Percentiles rank a stretch among this genome's conserved stretches.
Conservation (phyloP, 92 coral and sea anemone species). For the Epizoanthus fatuus region DNA sequence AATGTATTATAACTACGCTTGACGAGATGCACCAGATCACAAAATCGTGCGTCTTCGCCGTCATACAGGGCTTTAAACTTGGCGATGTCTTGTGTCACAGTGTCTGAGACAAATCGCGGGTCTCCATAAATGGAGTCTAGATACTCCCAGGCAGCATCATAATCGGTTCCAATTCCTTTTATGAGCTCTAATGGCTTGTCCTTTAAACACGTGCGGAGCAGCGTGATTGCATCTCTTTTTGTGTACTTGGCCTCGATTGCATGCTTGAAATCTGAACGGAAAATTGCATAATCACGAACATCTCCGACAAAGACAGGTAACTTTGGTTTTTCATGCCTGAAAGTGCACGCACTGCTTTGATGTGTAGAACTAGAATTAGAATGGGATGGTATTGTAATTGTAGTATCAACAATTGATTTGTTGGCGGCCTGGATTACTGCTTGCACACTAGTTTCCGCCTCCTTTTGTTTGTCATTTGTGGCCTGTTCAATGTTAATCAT, state of each 20-base stretch:
- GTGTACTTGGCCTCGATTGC: constrained; percentile 45
- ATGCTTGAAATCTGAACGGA: constrained; percentile 56
- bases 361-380: too few relatives aligned
- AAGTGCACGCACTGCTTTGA: constrained; percentile 19
- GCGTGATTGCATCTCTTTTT: constrained; percentile 55
- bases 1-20: constrained; percentile 64
- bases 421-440: too few relatives aligned
- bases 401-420: too few relatives aligned
- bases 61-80: constrained; percentile 49
- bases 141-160: constrained; percentile 66
- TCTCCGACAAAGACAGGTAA: constrained; percentile 58
- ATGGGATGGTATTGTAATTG: too few relatives aligned
- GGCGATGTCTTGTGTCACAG: constrained; percentile 51
- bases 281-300: constrained; percentile 61
- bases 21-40: constrained; percentile 66
- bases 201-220: constrained; percentile 48
- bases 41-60: constrained; percentile 58
- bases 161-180: constrained; percentile 58
- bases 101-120: constrained; percentile 62
- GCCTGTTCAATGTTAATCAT: too few relatives aligned
- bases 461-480: too few relatives aligned
- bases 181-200: constrained; percentile 63
- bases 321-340: constrained; percentile 66
- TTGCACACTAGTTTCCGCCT: too few relatives aligned
- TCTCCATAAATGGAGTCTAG: constrained; percentile 62